Evolutionary conservation across 1,140 invertebrate species (phyloP), one percentile per base, ranked within the genome.

Genomic region (Elysia chlorotica): DNA sequence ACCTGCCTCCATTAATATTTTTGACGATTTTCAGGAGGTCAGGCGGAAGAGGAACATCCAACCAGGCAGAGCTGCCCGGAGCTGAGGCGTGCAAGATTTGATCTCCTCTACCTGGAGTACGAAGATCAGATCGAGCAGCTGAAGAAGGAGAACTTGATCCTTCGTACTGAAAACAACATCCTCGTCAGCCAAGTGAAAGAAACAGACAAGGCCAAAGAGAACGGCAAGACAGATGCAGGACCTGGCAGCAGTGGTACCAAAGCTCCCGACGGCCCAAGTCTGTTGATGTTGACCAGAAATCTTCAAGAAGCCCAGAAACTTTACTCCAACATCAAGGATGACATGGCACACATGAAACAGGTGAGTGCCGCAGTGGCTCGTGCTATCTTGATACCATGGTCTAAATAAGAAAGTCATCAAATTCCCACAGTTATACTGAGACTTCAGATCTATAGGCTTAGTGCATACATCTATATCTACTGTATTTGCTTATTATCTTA

Each of bases 101-200:
- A 86, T 61, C 71, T 85, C 0, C 68, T 86, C 1, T 85, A 80
- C 59, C 83, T 79, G 79, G 85, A 86, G 57, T 86, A 85, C 81
- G 85, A 86, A 77, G 78, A 80, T 73, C 77, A 81, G 35, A 71
- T 83, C 67, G 77, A 78, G 48, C 62, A 75, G 56, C 63, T 83
- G 61, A 35, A 74, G 54, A 68, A 70, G 28, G 77, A 81, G 59
- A 66, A 74, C 21, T 71, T 67, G 19, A 28, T 76, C 2, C 56
- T 80, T 14, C 75, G 71, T 54, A 74, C 66, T 57, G 79, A 82
- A 65, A 82, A 82, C 57, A 71, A 74, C 19, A 73, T 78, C 38
- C 61, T 80, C 19, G 74, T 66, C 25, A 69, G 69, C 5, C 77
- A 77, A 33, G 36, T 74, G 17, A 65, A 65, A 48, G 71, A 67